phyloP scores from a whole-genome alignment of 2,888 invertebrate genomes.

The Pristionchus fissidentatus region DNA sequence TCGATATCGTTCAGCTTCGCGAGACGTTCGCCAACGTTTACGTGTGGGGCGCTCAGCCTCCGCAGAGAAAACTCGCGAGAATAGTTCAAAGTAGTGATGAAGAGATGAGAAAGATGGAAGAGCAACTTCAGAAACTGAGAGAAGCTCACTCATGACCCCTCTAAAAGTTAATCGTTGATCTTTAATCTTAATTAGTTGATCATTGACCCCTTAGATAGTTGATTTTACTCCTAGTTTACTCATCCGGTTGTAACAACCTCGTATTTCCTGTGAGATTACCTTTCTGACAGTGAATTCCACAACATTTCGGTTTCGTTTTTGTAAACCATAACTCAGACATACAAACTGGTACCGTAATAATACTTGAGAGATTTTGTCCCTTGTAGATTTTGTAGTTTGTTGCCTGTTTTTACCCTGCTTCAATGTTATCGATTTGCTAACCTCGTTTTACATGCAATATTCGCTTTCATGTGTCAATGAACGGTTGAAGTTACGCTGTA shows the following conservation, averaged over 20 bases:
- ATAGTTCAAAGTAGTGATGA: conserved; percentile 10
- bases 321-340: neutral
- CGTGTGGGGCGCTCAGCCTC: conserved; percentile 66
- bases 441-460: neutral
- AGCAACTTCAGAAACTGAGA: conserved; percentile 22
- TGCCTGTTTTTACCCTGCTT: neutral
- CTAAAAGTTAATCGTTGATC: conserved; percentile 11
- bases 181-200: neutral
- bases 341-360: neutral
- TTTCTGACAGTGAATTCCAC: neutral
- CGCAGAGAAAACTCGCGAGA: conserved; percentile 11
- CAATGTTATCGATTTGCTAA: neutral
- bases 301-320: neutral
- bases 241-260: neutral
- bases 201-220: neutral
- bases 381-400: neutral
- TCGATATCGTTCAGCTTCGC: conserved; percentile 57
- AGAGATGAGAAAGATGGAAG: neutral
- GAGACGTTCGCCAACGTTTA: conserved; percentile 72
- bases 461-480: neutral
- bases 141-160: conserved; percentile 32
- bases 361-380: neutral
- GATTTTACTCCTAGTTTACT: neutral
- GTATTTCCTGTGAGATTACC: neutral
- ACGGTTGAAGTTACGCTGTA: conserved; percentile 11